Evolutionary conservation across 2,888 invertebrate species (phyloP).

Genomic region (Phortica okadai): DNA sequence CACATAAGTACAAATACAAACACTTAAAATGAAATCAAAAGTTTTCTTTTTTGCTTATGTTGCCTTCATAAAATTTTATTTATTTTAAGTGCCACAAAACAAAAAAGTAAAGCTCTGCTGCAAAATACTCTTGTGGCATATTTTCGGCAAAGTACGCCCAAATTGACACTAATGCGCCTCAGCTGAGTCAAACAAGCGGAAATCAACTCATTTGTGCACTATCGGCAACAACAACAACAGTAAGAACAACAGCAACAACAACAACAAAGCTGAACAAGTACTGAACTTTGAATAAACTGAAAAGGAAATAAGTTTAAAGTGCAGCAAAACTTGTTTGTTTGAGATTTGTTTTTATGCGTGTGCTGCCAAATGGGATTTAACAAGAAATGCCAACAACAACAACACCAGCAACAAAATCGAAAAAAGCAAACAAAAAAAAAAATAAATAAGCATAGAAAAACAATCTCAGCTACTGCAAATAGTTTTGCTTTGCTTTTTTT

Average conservation of each 20-base stretch:
- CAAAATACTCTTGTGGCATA: conserved; percentile 15
- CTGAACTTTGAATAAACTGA: background rate
- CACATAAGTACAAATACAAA: no score
- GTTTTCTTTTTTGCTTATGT: background rate
- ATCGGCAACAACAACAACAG: background rate
- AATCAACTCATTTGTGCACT: conserved; percentile 15
- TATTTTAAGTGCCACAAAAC: background rate
- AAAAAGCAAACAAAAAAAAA: conserved; percentile 26
- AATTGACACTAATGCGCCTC: conserved; percentile 56
- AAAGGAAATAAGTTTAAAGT: conserved; percentile 60
- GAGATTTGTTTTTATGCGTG: conserved; percentile 37
- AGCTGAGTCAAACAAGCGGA: conserved; percentile 23
- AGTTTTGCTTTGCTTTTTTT: conserved; percentile 29
- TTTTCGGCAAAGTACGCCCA: conserved; percentile 35
- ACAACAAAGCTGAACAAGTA: background rate
- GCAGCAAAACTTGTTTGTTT: conserved; percentile 25
- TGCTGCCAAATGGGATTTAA: conserved; percentile 53
- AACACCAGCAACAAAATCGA: conserved; percentile 41
- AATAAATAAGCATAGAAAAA: background rate
- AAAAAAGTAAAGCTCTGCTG: background rate
- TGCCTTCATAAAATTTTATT: background rate
- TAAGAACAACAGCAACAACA: background rate
- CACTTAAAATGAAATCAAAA: no score
- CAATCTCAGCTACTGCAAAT: conserved; percentile 54
- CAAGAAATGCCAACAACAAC: conserved; percentile 27